Evolutionary conservation across 2,113 vertebrate species (phyloP).

Genomic region (Polypterus bichir): DNA sequence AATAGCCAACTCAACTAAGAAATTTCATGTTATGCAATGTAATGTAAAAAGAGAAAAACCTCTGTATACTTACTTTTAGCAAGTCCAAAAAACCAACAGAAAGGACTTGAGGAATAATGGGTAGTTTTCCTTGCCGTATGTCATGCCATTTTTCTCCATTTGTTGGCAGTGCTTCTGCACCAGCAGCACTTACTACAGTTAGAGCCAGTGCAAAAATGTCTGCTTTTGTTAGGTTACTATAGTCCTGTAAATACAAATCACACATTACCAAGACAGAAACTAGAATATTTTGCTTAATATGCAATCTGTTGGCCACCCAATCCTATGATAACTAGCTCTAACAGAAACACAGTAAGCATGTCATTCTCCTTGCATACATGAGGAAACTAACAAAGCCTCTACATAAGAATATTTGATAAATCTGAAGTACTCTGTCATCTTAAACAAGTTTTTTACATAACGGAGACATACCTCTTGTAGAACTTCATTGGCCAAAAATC

Average conservation of each 20-base stretch:
- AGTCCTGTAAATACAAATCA: conserved; percentile 52
- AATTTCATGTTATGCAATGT: neutral
- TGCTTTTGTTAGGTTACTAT: conserved; percentile 73
- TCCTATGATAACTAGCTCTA: too few species aligned
- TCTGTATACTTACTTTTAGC: conserved; percentile 61
- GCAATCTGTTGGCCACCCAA: too few species aligned
- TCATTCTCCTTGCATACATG: too few species aligned
- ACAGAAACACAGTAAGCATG: too few species aligned
- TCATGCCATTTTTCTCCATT: conserved; percentile 95
- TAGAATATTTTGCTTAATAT: neutral
- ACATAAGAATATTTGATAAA: too few species aligned
- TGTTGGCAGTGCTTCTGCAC: conserved; percentile 75
- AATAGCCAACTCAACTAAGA: neutral
- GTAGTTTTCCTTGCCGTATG: conserved; percentile 79
- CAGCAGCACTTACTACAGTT: conserved; percentile 79
- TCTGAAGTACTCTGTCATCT: too few species aligned
- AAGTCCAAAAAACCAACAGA: conserved; percentile 74
- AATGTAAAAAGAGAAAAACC: too few species aligned
- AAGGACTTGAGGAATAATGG: conserved; percentile 78
- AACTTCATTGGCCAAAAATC: conserved; percentile 91
- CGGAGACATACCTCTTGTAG: conserved; percentile 73
- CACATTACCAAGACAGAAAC: neutral
- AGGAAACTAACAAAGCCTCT: too few species aligned
- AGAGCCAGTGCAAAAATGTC: conserved; percentile 91
- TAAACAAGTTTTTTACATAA: too few species aligned